Conservation (phyloP, 2,113 vertebrate genomes). For the Cinclus cinclus region DNA sequence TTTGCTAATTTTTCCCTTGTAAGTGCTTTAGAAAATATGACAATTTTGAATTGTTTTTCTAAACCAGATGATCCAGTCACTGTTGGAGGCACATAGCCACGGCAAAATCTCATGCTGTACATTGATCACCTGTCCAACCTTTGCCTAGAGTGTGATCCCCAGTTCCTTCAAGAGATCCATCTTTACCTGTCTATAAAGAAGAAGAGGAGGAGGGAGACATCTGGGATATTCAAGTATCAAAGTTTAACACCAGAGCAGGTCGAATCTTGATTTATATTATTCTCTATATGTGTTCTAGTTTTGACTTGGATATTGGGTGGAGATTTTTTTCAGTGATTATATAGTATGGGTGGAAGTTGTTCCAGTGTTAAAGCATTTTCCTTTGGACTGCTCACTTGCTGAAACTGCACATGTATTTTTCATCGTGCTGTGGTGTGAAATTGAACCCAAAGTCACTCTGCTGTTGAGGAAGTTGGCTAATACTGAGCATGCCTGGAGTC, state of each 20-base stretch:
- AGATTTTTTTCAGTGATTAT: neutral
- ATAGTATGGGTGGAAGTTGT: neutral
- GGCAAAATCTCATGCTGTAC: constrained; percentile 89
- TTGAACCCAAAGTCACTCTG: neutral
- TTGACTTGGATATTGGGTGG: neutral
- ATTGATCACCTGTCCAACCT: constrained; percentile 90
- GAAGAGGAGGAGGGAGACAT: constrained; percentile 82
- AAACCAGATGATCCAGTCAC: constrained; percentile 90
- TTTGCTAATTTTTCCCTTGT: neutral
- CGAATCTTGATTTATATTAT: constrained; percentile 69
- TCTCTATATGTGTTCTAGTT: constrained; percentile 45
- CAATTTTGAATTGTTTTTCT: constrained; percentile 72
- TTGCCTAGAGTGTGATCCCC: constrained; percentile 86
- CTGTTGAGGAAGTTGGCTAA: neutral
- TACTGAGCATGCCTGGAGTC: neutral
- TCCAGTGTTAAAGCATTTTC: neutral
- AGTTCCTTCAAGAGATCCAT: constrained; percentile 82
- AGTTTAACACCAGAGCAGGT: constrained; percentile 88
- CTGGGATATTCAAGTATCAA: constrained; percentile 80
- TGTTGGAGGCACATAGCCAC: constrained; percentile 92
- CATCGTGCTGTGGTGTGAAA: neutral
- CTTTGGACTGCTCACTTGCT: neutral
- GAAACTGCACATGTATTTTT: neutral
- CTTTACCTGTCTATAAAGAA: constrained; percentile 83
- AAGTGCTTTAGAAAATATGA: constrained; percentile 43